Evolutionary conservation across 2,888 invertebrate genomes (phyloP), one percentile per base, ranked within the genome.

Genomic region (Dolomedes plantarius): DNA sequence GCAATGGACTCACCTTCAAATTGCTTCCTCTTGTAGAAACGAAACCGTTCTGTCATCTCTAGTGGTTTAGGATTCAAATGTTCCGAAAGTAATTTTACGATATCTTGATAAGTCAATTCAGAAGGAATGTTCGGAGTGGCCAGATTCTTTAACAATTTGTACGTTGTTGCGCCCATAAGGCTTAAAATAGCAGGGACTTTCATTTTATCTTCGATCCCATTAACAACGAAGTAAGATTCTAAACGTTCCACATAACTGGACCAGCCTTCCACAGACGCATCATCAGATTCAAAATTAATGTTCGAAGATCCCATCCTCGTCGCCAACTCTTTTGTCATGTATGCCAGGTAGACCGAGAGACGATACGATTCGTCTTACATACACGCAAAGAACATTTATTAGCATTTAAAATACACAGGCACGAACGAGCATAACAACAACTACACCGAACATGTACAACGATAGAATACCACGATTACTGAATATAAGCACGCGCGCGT

Each of bases 321-420:
- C 73, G 62, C 73, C 73, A 73, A 62, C 32, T 62, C 62, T 62
- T 74, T 74, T 74, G 36, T 74, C 74, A 75, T 75, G 74, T 75
- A 75, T 65, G 74, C 39, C 74, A 75, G 74, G 65, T 75, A 75
- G 74, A 65, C 74, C 74, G 74, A 75, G 74, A 75, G 74, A 75
- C 74, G 74, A 75, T 75, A 65, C 65, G 65, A 75, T 75, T 75
- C 65, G 74, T 75, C 75, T 75, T 75, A 75, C 74, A 75, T 75
- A 75, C 74, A 75, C 74, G 64, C 74, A 75, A 75, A 75, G 64
- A 75, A 75, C 64, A 75, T 73, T 71, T 64, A 68, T 68, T 31
- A 71, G 28, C 31, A 67, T 67, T 72, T 72, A 72, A 72, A 71
- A 72, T 72, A 72, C 71, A 72, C 71, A 72, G 71, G 71, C 71